A percentile compares a stretch with the other conserved stretches of the same genome.
These are phyloP conservation scores for Siderastrea radians DNA, from an alignment of 92 coral and sea anemone genomes.

Conservation along the genomic window DNA sequence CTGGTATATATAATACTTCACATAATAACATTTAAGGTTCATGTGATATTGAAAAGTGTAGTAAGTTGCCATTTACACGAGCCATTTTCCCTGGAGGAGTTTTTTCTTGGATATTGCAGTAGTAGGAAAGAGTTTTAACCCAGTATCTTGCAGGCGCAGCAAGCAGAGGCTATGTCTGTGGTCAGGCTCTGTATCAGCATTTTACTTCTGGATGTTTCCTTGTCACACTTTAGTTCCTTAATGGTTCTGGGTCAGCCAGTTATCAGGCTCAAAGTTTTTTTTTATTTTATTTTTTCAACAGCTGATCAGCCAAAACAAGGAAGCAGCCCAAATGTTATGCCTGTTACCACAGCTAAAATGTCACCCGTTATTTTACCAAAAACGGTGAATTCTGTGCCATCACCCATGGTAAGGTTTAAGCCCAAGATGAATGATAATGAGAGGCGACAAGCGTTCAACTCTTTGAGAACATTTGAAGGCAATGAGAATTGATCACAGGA, in stretches of 20 bases:
- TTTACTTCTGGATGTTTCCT: too few relatives aligned
- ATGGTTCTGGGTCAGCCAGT: neutral
- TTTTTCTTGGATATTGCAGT: too few relatives aligned
- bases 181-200: neutral
- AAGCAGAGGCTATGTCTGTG: neutral
- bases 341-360: slow-evolving; percentile 84
- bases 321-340: slow-evolving; percentile 48
- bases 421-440: neutral
- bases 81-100: neutral
- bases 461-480: too few relatives aligned
- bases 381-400: slow-evolving; percentile 83
- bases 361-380: slow-evolving; percentile 98
- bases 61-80: neutral
- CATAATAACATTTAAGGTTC: too few relatives aligned
- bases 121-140: too few relatives aligned
- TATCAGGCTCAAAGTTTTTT: neutral
- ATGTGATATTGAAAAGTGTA: neutral
- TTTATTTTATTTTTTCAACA: slow-evolving; percentile 2
- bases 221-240: too few relatives aligned
- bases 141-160: neutral
- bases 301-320: slow-evolving; percentile 19
- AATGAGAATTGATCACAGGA: too few relatives aligned
- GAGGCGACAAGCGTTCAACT: too few relatives aligned
- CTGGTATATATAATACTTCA: too few relatives aligned
- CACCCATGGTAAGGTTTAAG: slow-evolving; percentile 85